These are phyloP conservation scores for Drosophila suboccidentalis DNA, from an alignment of 2,888 invertebrate genomes.

Conservation along the genomic window DNA sequence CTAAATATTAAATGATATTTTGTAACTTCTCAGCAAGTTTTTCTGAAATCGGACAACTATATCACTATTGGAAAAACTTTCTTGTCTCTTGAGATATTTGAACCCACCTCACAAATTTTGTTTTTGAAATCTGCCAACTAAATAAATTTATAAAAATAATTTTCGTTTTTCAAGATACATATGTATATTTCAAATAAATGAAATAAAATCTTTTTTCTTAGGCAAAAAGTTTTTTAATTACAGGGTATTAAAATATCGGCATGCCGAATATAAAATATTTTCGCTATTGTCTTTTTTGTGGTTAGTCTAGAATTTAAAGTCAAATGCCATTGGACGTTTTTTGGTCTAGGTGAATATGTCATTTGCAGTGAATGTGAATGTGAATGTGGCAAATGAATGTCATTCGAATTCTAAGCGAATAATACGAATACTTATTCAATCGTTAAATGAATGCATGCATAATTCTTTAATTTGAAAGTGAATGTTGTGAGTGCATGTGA, in stretches of 20 bases:
- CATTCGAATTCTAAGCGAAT: background rate
- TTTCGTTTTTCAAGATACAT: too few relatives aligned
- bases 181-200: too few relatives aligned
- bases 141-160: too few relatives aligned
- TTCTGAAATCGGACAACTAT: background rate
- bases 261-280: background rate
- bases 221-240: background rate
- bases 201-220: too few relatives aligned
- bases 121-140: too few relatives aligned
- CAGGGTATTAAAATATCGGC: background rate
- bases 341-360: background rate
- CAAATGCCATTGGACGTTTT: conserved; percentile 12
- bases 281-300: background rate
- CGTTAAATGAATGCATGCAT: background rate
- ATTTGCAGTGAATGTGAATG: background rate
- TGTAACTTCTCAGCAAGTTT: background rate
- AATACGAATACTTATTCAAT: background rate
- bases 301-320: conserved; percentile 3
- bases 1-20: background rate
- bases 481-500: background rate
- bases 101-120: too few relatives aligned
- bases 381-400: background rate
- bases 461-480: background rate
- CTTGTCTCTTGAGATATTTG: too few relatives aligned
- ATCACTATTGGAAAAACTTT: too few relatives aligned